phyloP scores from a whole-genome alignment of 2,113 vertebrate genomes.

The Oncorhynchus keta region DNA sequence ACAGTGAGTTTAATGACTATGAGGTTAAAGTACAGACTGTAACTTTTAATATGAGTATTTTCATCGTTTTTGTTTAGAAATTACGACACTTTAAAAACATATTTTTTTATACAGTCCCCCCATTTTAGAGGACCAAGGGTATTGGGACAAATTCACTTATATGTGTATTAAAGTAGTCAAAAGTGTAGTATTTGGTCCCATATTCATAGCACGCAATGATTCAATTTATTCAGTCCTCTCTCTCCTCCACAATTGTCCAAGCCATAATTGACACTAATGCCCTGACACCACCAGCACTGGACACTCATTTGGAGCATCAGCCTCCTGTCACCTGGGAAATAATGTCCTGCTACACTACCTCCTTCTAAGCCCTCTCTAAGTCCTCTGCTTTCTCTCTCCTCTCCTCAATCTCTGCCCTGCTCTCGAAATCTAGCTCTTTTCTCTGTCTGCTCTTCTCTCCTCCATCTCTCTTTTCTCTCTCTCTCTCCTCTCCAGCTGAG shows the following conservation, averaged over 20 bases:
- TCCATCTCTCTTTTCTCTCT: not conserved
- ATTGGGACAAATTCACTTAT: no score
- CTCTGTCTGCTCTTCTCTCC: not conserved
- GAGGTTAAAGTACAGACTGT: no score
- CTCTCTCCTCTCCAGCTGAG: not conserved
- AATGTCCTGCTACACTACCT: conserved; percentile 9
- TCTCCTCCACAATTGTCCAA: conserved; percentile 28
- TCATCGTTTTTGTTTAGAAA: no score
- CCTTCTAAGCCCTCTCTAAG: not conserved
- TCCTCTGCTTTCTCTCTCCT: not conserved
- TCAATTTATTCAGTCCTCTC: conserved; percentile 32
- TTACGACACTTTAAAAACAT: no score
- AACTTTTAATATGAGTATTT: no score
- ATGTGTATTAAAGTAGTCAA: no score
- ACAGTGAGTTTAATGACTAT: no score
- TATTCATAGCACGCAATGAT: no score
- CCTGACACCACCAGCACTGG: conserved; percentile 40
- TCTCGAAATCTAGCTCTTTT: not conserved
- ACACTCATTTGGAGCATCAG: conserved; percentile 28
- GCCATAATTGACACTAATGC: conserved; percentile 57
- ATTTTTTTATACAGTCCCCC: no score
- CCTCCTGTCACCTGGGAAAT: conserved; percentile 58
- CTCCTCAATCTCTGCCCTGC: not conserved
- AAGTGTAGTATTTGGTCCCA: no score
- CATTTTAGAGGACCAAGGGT: no score